Conservation (phyloP, 2,113 vertebrate genomes). For the Cyphomyrus discorhynchus region DNA sequence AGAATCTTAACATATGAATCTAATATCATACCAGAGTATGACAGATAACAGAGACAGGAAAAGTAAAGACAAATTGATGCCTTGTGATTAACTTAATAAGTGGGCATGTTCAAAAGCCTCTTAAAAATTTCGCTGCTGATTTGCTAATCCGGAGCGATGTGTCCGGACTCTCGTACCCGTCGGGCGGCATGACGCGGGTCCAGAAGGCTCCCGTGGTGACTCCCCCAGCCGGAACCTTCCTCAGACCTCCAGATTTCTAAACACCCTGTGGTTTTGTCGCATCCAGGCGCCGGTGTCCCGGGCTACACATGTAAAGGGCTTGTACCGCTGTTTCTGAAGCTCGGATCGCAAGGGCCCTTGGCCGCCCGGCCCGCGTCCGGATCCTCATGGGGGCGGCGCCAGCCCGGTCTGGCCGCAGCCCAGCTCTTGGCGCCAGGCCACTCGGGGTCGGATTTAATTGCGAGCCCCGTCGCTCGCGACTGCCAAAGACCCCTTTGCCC, state of each 20-base stretch:
- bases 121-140: neutral
- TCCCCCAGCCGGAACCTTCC: neutral
- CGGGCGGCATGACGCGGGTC: neutral
- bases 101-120: neutral
- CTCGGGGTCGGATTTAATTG: constrained; percentile 25
- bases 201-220: neutral
- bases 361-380: neutral
- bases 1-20: neutral
- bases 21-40: neutral
- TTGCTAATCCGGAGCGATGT: neutral
- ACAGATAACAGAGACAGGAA: neutral
- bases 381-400: neutral
- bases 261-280: neutral
- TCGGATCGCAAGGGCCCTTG: neutral
- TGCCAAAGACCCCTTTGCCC: constrained; percentile 24
- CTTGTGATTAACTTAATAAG: neutral
- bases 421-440: constrained; percentile 27
- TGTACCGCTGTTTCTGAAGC: neutral
- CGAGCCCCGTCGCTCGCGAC: constrained; percentile 17
- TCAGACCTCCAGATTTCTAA: neutral
- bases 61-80: neutral
- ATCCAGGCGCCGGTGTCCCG: neutral
- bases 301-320: neutral
- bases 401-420: constrained; percentile 19
- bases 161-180: neutral